phyloP scores from a whole-genome alignment of 2,888 invertebrate genomes.

The Tetrapedia diversipes region DNA sequence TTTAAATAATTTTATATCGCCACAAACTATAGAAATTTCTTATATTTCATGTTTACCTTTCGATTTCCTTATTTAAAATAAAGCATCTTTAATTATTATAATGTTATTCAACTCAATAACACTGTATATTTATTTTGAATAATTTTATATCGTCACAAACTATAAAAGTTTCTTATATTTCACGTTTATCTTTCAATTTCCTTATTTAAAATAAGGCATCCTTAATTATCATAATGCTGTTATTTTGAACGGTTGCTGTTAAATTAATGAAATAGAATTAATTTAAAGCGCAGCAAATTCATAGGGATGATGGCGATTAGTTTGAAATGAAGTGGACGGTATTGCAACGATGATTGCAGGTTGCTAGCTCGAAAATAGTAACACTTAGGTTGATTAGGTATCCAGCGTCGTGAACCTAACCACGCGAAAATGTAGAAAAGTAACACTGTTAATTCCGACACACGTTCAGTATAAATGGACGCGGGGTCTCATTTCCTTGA shows the following conservation, averaged over 20 bases:
- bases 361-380: neutral
- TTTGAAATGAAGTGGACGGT: neutral
- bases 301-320: neutral
- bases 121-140: no score
- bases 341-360: neutral
- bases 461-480: neutral
- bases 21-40: no score
- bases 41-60: no score
- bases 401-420: neutral
- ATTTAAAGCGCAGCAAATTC: neutral
- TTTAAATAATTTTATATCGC: no score
- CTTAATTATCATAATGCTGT: neutral
- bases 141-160: neutral
- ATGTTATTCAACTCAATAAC: no score
- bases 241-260: neutral
- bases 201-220: neutral
- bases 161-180: neutral
- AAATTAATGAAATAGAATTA: neutral
- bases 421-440: neutral
- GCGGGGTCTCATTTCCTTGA: slow-evolving; percentile 28
- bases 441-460: slow-evolving; percentile 15
- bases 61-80: no score
- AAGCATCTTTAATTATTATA: no score
- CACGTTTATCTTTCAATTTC: neutral
- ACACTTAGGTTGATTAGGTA: slow-evolving; percentile 33